A percentile compares a stretch with the other conserved stretches of the same genome.
phyloP scores from a whole-genome alignment of 2,797 vertebrate species.

The Nothura maculosa region DNA sequence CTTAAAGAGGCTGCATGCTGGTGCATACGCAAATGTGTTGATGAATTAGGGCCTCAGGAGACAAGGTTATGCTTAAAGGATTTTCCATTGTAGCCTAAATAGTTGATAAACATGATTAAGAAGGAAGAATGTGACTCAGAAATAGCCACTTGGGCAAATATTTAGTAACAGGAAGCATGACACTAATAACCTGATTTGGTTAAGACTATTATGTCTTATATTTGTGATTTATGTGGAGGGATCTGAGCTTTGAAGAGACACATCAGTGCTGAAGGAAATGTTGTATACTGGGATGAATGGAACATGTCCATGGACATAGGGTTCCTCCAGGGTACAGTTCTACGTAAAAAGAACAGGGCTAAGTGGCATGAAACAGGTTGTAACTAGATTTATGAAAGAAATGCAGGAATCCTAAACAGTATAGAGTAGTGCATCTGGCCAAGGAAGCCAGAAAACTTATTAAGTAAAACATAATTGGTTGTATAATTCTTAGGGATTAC shows the following conservation, averaged over 20 bases:
- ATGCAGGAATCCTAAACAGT: not conserved
- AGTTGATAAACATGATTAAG: constrained; percentile 9
- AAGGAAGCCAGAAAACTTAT: not conserved
- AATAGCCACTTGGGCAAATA: constrained; percentile 13
- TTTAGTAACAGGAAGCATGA: no score
- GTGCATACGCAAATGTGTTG: not conserved
- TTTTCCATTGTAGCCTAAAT: constrained; percentile 36
- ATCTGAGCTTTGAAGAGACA: not conserved
- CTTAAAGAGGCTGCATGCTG: constrained; percentile 18
- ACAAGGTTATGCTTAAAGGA: constrained; percentile 25
- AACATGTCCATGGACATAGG: not conserved
- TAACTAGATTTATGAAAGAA: not conserved
- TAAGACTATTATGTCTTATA: not conserved
- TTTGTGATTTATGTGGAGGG: not conserved
- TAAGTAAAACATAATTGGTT: not conserved
- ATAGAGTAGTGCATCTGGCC: not conserved
- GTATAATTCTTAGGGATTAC: not conserved
- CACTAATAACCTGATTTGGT: constrained; percentile 20
- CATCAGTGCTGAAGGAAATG: not conserved
- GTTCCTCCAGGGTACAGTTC: not conserved
- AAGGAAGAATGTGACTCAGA: not conserved
- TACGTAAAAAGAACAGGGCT: not conserved
- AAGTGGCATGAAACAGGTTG: not conserved
- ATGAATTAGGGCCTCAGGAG: constrained; percentile 35
- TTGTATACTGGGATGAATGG: not conserved